A percentile compares a stretch with the other conserved stretches of the same genome.
Conservation (phyloP, 2,888 invertebrate species). For the Halocaridina rubra region DNA sequence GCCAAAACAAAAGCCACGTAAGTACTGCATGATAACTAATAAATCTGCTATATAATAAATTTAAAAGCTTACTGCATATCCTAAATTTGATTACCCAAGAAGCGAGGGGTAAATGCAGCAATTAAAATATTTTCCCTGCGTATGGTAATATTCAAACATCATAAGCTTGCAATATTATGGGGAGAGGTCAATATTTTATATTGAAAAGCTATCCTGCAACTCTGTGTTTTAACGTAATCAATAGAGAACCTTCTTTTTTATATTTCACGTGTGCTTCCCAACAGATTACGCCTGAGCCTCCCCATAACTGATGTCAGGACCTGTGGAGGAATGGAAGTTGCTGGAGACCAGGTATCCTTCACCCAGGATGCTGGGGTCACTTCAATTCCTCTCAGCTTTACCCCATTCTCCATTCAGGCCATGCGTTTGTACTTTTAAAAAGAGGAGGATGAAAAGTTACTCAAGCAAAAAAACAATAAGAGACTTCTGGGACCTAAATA, state of each 20-base stretch:
- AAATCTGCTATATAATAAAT: not conserved
- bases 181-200: not conserved
- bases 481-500: too few species aligned
- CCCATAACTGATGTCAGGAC: not conserved
- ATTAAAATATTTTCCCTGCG: too few species aligned
- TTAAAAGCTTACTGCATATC: not conserved
- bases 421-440: not conserved
- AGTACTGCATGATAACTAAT: not conserved
- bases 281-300: not conserved
- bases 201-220: not conserved
- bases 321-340: slow-evolving; percentile 29
- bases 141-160: too few species aligned
- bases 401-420: slow-evolving; percentile 8
- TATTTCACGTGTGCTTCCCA: not conserved
- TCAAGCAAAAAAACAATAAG: too few species aligned
- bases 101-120: too few species aligned
- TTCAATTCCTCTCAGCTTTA: slow-evolving; percentile 1
- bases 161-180: too few species aligned
- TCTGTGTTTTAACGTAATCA: not conserved
- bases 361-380: not conserved
- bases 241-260: not conserved
- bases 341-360: not conserved
- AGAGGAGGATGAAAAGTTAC: too few species aligned
- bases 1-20: slow-evolving; percentile 33
- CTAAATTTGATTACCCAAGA: too few species aligned